Evolutionary conservation across 2,797 vertebrate species (phyloP).

Genomic region (Molossus alvarezi): DNA sequence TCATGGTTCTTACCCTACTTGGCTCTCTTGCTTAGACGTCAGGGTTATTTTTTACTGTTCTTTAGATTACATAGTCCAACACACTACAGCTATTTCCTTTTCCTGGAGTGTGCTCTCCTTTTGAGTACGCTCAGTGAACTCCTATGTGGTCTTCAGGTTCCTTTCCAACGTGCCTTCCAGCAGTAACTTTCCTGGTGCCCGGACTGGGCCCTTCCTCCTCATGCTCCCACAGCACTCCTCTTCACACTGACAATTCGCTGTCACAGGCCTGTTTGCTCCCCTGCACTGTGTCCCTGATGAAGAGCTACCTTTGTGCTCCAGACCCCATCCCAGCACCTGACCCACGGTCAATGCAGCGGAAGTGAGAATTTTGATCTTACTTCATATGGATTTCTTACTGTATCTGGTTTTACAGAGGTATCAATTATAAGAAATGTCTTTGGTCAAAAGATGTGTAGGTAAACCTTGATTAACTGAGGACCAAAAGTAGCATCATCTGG

Average conservation of each 20-base stretch:
- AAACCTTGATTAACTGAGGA: background rate
- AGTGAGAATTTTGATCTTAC: background rate
- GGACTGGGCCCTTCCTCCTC: background rate
- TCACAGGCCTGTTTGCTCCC: background rate
- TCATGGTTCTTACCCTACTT: background rate
- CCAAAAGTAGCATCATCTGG: background rate
- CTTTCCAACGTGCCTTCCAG: background rate
- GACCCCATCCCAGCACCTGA: background rate
- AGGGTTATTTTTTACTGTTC: background rate
- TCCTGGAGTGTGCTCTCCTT: background rate
- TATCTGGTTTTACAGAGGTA: constrained; percentile 28
- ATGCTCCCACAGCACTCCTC: background rate
- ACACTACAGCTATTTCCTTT: background rate
- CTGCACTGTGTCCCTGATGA: background rate
- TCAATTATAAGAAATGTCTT: background rate
- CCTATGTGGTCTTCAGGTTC: background rate
- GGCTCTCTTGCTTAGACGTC: background rate
- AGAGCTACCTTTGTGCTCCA: background rate
- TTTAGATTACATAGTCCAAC: background rate
- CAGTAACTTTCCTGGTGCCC: background rate
- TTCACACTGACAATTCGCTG: background rate
- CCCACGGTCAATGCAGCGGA: background rate
- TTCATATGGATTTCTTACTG: background rate
- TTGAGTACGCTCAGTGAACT: background rate
- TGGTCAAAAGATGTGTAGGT: background rate